Percentiles rank a stretch among this genome's conserved stretches.
Evolutionary conservation across 92 coral and sea anemone genomes (phyloP).

Genomic region (Porites cylindrica): DNA sequence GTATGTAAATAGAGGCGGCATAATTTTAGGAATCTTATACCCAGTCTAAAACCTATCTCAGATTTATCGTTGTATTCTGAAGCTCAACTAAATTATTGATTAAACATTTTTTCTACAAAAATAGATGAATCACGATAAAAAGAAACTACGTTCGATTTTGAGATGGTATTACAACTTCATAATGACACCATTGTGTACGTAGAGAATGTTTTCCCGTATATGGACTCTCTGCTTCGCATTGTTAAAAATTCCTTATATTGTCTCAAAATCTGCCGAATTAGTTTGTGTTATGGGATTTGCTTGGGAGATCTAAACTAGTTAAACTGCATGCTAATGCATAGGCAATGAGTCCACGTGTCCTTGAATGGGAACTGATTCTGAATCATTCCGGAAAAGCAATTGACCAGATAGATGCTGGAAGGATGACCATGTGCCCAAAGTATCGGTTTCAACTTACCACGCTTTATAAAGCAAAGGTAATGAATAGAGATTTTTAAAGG

Average conservation of each 20-base stretch:
- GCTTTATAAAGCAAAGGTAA: neutral
- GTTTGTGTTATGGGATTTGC: neutral
- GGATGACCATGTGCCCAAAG: too few species aligned
- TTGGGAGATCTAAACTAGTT: neutral
- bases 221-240: neutral
- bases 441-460: constrained; percentile 1
- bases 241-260: neutral
- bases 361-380: constrained; percentile 48
- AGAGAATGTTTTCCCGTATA: constrained; percentile 23
- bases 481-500: too few species aligned
- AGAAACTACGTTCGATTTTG: neutral
- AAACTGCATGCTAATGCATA: too few species aligned
- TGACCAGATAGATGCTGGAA: constrained; percentile 11
- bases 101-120: neutral
- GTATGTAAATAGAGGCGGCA: neutral
- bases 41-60: constrained; percentile 24
- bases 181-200: constrained; percentile 1
- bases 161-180: constrained; percentile 6
- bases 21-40: constrained; percentile 15
- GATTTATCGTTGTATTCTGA: neutral
- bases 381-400: constrained; percentile 51
- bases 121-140: constrained; percentile 12
- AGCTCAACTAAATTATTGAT: neutral
- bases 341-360: too few species aligned
- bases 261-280: neutral